Evolutionary conservation across 2,113 vertebrate species (phyloP), one percentile per base, ranked within the genome.

Genomic region (Aphelocoma coerulescens): DNA sequence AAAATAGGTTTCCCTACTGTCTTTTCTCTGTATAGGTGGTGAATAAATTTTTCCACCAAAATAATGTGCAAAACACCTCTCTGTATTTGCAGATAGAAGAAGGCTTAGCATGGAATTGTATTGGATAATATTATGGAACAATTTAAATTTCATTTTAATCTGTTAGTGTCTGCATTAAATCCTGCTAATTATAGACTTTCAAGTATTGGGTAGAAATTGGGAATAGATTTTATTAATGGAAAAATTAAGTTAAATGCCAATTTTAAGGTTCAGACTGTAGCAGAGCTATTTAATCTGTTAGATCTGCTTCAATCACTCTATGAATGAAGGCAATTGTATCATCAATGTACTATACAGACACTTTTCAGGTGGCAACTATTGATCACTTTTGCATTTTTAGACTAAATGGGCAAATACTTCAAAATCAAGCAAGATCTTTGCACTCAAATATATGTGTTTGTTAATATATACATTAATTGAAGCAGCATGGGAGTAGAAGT

Each of bases 351-450:
- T 94, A 88, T 37, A 83, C 37, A 39, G 39, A 81, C 49, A 91
- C 33, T 88, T 94, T 96, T 89, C 96, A 77, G 37, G 77, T 4
- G 8, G 91, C 87, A 96, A 92, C 95, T 97, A 97, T 96, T 94
- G 97, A 96, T 95, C 92, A 62, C 44, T 91, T 84, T 90, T 96
- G 39, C 39, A 61, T 96, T 97, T 97, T 96, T 97, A 92, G 90
- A 95, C 63, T 91, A 51, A 80, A 58, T 4, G 18, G 59, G 43
- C 11, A 79, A 96, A 87, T 76, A 7, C 1, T 24, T 81, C 32
- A 89, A 96, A 96, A 76, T 87, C 73, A 97, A 88, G 85, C 46
- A 85, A 96, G 83, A 91, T 88, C 69, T 92, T 75, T 95, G 6
- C 85, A 91, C 41, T 97, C 78, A 32, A 89, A 63, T 44, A 23